phyloP scores from a whole-genome alignment of 1,140 invertebrate species.

The Ceratina calcarata region DNA sequence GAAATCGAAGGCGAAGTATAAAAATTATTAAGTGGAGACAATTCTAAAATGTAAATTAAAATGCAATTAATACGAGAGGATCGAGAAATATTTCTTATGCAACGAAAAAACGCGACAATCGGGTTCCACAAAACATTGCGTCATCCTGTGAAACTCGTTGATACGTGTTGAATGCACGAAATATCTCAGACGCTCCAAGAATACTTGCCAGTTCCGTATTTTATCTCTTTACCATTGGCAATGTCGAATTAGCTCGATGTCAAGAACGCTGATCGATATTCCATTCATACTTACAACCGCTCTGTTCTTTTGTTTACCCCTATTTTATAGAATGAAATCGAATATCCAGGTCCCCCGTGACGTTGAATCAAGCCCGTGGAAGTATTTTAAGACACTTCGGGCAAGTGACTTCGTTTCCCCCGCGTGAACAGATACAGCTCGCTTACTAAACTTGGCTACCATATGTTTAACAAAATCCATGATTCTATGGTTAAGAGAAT shows the following conservation, averaged over 20 bases:
- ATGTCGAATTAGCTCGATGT: not conserved
- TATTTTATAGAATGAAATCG: not conserved
- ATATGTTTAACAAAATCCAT: not conserved
- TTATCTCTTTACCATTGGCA: not conserved
- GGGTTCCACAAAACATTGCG: conserved; percentile 43
- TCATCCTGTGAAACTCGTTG: conserved; percentile 47
- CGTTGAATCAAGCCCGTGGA: conserved; percentile 1
- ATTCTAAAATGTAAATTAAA: not conserved
- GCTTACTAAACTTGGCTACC: not conserved
- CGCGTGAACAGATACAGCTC: too few species aligned
- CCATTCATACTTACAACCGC: not conserved
- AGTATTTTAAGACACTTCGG: conserved; percentile 3
- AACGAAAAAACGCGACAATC: not conserved
- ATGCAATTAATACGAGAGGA: not conserved
- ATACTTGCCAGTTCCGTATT: conserved; percentile 41
- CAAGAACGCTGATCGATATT: not conserved
- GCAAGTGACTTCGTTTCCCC: conserved; percentile 6
- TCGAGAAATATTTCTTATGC: not conserved
- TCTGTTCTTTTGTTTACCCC: not conserved
- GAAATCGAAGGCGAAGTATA: not conserved
- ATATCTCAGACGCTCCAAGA: conserved; percentile 36
- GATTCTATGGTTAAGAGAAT: not conserved
- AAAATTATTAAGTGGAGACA: too few species aligned
- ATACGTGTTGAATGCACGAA: not conserved
- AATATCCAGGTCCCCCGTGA: conserved; percentile 2